Base-by-base conservation (phyloP, 1,140 invertebrate genomes). In the Drosophila lacertosa region DNA sequence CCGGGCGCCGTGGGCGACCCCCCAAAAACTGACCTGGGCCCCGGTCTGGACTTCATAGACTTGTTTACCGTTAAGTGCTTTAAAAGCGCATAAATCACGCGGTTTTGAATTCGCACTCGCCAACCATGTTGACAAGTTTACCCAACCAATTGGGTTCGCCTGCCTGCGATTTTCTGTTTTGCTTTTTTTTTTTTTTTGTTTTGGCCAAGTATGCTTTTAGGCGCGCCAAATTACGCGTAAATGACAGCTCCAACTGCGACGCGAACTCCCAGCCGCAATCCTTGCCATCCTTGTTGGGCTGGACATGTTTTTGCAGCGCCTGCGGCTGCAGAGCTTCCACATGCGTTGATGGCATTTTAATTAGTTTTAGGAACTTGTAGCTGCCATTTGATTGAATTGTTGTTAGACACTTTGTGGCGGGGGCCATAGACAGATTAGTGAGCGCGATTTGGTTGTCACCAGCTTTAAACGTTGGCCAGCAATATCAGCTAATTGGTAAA, bases 41-140 rank as follows among this genome's bases (percentile, higher is more conserved):
- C n/a, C n/a, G n/a, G n/a, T n/a, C 42, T 47, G 77, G 73, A 77
- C 82, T 88, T 86, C 81, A 86, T 86, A 81, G 77, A 86, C 82
- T 84, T 81, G 77, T 62, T 62, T 45, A 65, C 77, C 69, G 82
- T 74, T 86, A 88, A 86, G 81, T 86, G 81, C 81, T 86, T 86
- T 86, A 86, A 86, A 86, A 86, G 81, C 82, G 81, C 81, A 86
- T 86, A 86, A 86, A 86, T 88, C 82, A 86, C 81, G 81, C 81
- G 81, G 81, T 88, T 86, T 83, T 71, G 57, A 35, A 70, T 53
- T 70, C 76, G 63, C 33, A 44, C 32, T 40, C 63, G 33, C 32
- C 32, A 35, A 68, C 69, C 82, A 57, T 74, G 82, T 86, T 86
- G 81, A 86, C 81, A 84, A 86, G 71, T 58, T 81, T 80, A 76